Percentiles rank a stretch among this genome's conserved stretches.
These are phyloP conservation scores for Dromococcyx pavoninus DNA, from an alignment of 2,797 vertebrate genomes.

Conservation along the genomic window DNA sequence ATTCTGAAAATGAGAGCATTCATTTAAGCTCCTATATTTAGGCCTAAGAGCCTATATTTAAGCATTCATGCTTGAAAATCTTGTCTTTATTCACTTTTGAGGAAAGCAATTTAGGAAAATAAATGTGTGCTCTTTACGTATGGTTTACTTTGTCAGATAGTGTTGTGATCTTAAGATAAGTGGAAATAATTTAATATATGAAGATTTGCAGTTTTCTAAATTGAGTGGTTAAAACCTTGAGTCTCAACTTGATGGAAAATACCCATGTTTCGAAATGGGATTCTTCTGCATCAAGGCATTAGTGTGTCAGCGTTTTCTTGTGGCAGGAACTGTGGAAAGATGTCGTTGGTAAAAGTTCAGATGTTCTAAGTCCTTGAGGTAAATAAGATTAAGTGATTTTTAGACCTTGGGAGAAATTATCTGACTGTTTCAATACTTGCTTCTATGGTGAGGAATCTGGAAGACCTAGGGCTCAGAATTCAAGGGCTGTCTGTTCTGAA, in stretches of 20 bases:
- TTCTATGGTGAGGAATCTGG: not conserved
- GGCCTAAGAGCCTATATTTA: not conserved
- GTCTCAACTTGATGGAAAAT: not conserved
- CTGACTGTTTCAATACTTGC: not conserved
- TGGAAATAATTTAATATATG: not conserved
- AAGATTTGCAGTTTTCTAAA: not conserved
- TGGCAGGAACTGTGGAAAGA: not conserved
- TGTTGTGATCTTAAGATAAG: not conserved
- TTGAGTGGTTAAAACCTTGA: not conserved
- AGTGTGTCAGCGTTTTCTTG: not conserved
- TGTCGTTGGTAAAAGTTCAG: not conserved
- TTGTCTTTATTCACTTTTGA: slow-evolving; percentile 6
- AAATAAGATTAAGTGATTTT: not conserved
- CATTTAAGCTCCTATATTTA: slow-evolving; percentile 23
- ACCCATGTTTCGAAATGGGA: not conserved
- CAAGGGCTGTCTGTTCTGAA: not conserved
- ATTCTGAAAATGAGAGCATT: slow-evolving; percentile 30
- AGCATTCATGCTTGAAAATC: slow-evolving; percentile 12
- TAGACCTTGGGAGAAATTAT: not conserved
- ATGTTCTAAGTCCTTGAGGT: not conserved
- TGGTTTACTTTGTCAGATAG: not conserved
- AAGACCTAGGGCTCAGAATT: not conserved
- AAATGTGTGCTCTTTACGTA: not conserved
- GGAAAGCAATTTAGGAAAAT: slow-evolving; percentile 5
- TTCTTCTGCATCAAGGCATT: not conserved